Base-by-base conservation (phyloP, 2,113 vertebrate species). In the Ptychochromis oligacanthus region DNA sequence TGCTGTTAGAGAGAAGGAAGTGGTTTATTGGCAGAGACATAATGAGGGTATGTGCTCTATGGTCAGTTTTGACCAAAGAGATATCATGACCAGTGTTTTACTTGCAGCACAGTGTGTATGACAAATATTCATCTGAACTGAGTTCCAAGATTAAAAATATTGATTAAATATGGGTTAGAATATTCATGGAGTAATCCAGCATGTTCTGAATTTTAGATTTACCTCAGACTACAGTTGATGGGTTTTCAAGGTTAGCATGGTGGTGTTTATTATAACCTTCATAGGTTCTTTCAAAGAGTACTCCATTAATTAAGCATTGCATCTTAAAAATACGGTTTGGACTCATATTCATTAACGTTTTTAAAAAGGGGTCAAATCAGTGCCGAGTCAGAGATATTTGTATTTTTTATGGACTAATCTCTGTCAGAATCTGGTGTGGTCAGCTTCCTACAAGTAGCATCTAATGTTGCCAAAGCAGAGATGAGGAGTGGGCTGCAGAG, bases 1-100 rank as follows among this genome's bases (percentile, higher is more conserved):
- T 6, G 38, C 13, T 89, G 54, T 87, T 62, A 18, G 58, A 79
- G 40, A 57, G 18, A 70, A 59, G 28, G 6, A 52, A 24, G 7
- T 22, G 24, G 22, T 49, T 75, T 80, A 61, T 80, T 72, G 82
- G 15, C 13, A 61, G 20, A 40, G 79, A 76, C n/a, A 65, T 49
- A 65, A 67, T 67, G 26, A 40, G 36, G 22, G 46, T 20, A 67
- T 84, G 55, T 72, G 57, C 26, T 64, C 38, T 70, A 54, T 54
- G 17, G 46, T 76, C 28, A 43, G 58, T 31, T 4, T 43, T 31
- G n/a, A 24, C 58, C 46, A 58, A 56, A 75, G 62, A 54, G 10
- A 54, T 12, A 9, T 28, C 2, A 52, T 38, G 65, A 70, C 40
- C 40, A 49, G 64, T 31, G 26, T 59, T 80, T 80, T 52, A 67